phyloP scores from a whole-genome alignment of 2,113 vertebrate genomes.

The Pheucticus melanocephalus region DNA sequence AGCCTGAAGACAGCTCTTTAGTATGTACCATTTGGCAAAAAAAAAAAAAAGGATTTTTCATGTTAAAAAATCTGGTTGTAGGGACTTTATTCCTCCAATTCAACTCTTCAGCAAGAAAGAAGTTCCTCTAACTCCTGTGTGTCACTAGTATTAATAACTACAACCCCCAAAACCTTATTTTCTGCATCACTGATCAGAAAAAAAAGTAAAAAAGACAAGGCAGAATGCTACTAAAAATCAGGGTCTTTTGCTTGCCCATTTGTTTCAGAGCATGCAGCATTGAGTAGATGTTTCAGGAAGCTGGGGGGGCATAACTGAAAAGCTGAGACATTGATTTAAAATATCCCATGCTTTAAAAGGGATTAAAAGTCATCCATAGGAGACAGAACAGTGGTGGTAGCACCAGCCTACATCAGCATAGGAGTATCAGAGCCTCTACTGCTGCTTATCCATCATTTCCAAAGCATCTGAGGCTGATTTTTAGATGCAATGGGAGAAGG shows the following conservation, averaged over 20 bases:
- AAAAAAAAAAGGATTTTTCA: neutral
- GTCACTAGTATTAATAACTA: neutral
- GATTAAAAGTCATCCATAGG: neutral
- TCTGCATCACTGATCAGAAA: neutral
- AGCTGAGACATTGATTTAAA: neutral
- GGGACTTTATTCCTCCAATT: neutral
- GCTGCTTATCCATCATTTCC: neutral
- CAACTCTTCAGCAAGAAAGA: neutral
- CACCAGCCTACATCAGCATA: neutral
- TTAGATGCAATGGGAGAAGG: neutral
- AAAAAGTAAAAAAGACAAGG: neutral
- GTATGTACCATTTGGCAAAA: neutral
- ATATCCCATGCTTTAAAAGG: neutral
- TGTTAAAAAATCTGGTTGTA: neutral
- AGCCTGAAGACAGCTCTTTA: neutral
- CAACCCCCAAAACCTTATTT: neutral
- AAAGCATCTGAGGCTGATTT: neutral
- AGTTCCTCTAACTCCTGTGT: neutral
- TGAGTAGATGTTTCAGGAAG: neutral
- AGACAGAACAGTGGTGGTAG: neutral
- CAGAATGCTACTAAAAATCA: neutral
- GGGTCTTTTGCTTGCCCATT: neutral
- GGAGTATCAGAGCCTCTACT: neutral
- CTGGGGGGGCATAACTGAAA: neutral
- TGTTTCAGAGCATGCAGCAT: neutral